Evolutionary conservation across 2,797 vertebrate species (phyloP).

Genomic region (Eurystomus glaucurus): DNA sequence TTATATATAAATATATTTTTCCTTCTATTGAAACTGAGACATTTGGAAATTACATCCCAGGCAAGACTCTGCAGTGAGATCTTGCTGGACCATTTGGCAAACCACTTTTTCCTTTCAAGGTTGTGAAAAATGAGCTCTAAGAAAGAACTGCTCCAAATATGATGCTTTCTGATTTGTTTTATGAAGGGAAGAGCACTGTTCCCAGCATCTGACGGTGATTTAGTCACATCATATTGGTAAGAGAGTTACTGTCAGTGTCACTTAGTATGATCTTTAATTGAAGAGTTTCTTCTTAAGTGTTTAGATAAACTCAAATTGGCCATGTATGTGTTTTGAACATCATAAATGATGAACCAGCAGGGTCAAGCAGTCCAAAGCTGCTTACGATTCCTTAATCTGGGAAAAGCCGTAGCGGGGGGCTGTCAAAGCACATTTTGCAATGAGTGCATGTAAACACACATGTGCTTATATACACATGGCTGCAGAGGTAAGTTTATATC

Average conservation of each 20-base stretch:
- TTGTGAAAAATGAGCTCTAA: not conserved
- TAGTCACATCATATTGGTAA: not conserved
- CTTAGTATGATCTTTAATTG: constrained; percentile 7
- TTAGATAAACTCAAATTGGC: constrained; percentile 54
- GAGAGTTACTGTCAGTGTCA: not conserved
- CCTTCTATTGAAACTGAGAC: not conserved
- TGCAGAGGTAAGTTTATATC: not conserved
- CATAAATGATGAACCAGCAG: constrained; percentile 15
- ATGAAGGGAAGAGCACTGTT: not conserved
- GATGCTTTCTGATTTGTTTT: not conserved
- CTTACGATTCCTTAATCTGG: constrained; percentile 31
- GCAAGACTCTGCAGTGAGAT: not conserved
- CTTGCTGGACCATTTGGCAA: not conserved
- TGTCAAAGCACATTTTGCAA: not conserved
- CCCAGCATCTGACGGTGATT: not conserved
- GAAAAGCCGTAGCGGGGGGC: not conserved
- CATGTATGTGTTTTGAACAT: not conserved
- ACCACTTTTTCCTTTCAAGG: not conserved
- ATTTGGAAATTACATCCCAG: not conserved
- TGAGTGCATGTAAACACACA: not conserved
- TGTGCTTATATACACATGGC: not conserved
- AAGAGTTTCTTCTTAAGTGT: constrained; percentile 28
- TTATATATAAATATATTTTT: not conserved
- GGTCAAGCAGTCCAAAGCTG: constrained; percentile 18
- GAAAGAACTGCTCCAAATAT: not conserved